phyloP scores from a whole-genome alignment of 2,113 vertebrate species.

The Strix aluco region DNA sequence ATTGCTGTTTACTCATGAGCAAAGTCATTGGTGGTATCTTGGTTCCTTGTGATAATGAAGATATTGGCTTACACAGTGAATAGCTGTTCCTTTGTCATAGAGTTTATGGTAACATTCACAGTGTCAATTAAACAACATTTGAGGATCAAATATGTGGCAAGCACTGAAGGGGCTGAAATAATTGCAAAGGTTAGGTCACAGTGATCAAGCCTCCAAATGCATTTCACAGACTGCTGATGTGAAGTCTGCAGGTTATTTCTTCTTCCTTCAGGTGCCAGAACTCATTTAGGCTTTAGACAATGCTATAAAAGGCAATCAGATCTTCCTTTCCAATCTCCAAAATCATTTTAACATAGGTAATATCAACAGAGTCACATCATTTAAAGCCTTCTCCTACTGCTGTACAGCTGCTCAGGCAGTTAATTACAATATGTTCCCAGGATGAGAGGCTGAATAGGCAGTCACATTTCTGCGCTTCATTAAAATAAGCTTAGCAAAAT shows the following conservation, averaged over 20 bases:
- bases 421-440: slow-evolving; percentile 62
- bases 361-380: slow-evolving; percentile 29
- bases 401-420: slow-evolving; percentile 42
- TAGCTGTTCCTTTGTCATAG: not conserved
- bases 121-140: slow-evolving; percentile 24
- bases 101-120: slow-evolving; percentile 6
- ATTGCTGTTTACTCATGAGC: not conserved
- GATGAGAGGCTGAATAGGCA: slow-evolving; percentile 34
- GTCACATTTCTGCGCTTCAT: not conserved
- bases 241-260: not conserved
- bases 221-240: not conserved
- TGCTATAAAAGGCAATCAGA: slow-evolving; percentile 36
- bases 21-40: not conserved
- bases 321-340: slow-evolving; percentile 51
- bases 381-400: not conserved
- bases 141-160: not conserved
- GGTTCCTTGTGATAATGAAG: not conserved
- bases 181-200: not conserved
- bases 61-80: not conserved
- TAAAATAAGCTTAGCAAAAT: slow-evolving; percentile 48
- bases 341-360: slow-evolving; percentile 29
- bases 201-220: not conserved
- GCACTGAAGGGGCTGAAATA: slow-evolving; percentile 39
- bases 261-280: slow-evolving; percentile 34
- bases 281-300: slow-evolving; percentile 40